These are phyloP conservation scores for Diadromus collaris DNA, from an alignment of 2,888 invertebrate genomes.

Conservation along the genomic window DNA sequence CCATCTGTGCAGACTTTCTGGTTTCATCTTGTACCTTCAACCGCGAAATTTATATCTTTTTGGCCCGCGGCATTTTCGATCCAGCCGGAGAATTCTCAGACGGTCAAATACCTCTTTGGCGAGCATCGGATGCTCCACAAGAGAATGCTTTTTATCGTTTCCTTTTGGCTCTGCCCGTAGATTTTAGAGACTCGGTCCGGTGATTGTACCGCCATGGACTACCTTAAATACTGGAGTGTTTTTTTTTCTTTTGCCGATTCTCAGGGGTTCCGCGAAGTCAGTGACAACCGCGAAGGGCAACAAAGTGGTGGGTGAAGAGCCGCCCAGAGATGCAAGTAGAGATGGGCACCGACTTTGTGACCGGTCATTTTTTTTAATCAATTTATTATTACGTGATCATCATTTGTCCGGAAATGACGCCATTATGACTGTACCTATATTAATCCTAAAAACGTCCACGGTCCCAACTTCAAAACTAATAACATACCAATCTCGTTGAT, in stretches of 20 bases:
- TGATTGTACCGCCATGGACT: neutral
- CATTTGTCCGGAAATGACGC: too few relatives aligned
- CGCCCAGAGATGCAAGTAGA: neutral
- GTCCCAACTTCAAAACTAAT: too few relatives aligned
- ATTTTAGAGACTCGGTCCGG: neutral
- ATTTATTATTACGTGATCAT: too few relatives aligned
- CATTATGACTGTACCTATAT: too few relatives aligned
- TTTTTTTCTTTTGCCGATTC: neutral
- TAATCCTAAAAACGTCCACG: too few relatives aligned
- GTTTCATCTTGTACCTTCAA: neutral
- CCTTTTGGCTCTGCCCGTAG: neutral
- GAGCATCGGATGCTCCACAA: conserved; percentile 4
- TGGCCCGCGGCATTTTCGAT: neutral
- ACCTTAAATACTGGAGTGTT: neutral
- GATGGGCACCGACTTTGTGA: too few relatives aligned
- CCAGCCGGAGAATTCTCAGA: neutral
- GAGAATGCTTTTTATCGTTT: neutral
- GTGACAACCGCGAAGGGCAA: conserved; percentile 6
- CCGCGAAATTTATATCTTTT: neutral
- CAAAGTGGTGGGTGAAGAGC: neutral
- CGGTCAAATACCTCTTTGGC: neutral
- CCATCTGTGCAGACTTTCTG: neutral
- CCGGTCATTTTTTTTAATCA: too few relatives aligned
- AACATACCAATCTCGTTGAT: too few relatives aligned
- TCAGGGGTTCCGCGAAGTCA: conserved; percentile 1